These are phyloP conservation scores for Epistrophella euchroma DNA, from an alignment of 2,888 invertebrate genomes.

Conservation along the genomic window DNA sequence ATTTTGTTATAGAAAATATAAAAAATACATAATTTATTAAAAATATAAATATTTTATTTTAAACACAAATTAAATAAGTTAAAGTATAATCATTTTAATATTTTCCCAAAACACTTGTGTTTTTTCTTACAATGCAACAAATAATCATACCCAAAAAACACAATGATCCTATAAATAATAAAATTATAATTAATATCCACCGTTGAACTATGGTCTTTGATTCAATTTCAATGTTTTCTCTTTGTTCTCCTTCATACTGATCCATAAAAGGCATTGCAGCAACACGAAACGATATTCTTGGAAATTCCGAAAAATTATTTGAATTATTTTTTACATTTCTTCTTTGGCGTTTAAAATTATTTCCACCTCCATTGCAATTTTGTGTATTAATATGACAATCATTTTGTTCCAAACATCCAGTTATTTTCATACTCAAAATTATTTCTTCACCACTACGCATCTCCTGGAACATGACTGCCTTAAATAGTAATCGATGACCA, in stretches of 20 bases:
- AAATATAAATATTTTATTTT: not conserved
- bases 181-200: conserved; percentile 20
- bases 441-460: conserved; percentile 86
- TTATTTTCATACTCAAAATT: conserved; percentile 85
- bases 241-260: not conserved
- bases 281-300: conserved; percentile 81
- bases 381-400: conserved; percentile 84
- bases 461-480: conserved; percentile 86
- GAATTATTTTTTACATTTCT: conserved; percentile 77
- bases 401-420: conserved; percentile 85
- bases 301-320: conserved; percentile 80
- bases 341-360: conserved; percentile 77
- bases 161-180: conserved; percentile 37
- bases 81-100: too few species aligned
- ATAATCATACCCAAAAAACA: conserved; percentile 43
- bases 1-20: too few species aligned
- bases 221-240: not conserved
- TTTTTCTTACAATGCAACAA: not conserved
- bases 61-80: not conserved
- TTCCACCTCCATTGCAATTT: conserved; percentile 78
- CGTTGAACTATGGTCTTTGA: not conserved
- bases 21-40: not conserved
- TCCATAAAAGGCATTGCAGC: conserved; percentile 77
- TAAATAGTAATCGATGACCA: conserved; percentile 84
- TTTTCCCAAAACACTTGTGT: not conserved